Evolutionary conservation across 1,140 invertebrate genomes (phyloP).

Genomic region (Pseudomyrmex flavicornis): DNA sequence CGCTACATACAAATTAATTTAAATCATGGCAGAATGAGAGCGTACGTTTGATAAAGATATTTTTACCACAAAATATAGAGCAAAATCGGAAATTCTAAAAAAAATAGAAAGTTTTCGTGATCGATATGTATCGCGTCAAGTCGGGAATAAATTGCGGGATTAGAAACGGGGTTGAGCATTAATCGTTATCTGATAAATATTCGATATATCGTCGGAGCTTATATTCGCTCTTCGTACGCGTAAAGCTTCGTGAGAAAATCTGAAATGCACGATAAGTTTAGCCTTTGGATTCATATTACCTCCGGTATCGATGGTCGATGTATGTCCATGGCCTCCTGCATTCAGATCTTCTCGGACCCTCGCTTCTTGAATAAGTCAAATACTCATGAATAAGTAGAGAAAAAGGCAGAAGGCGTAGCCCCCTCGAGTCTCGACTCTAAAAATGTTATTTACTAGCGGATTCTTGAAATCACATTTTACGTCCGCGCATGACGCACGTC

Average conservation of each 20-base stretch:
- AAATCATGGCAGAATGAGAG: too few relatives aligned
- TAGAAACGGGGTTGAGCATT: slow-evolving; percentile 32
- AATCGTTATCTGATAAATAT: slow-evolving; percentile 52
- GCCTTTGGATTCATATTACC: slow-evolving; percentile 74
- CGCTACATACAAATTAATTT: neutral
- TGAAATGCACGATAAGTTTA: slow-evolving; percentile 67
- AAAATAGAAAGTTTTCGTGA: neutral
- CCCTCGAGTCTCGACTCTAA: slow-evolving; percentile 44
- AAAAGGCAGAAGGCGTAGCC: slow-evolving; percentile 47
- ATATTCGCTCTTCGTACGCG: slow-evolving; percentile 39
- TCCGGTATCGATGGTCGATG: slow-evolving; percentile 70
- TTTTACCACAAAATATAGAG: neutral
- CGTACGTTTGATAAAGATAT: too few relatives aligned
- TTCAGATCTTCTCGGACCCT: slow-evolving; percentile 72
- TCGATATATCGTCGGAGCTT: slow-evolving; percentile 23
- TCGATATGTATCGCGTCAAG: slow-evolving; percentile 11
- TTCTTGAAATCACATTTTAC: slow-evolving; percentile 69
- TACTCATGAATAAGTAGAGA: slow-evolving; percentile 81
- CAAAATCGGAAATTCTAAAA: too few relatives aligned
- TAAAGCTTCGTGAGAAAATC: slow-evolving; percentile 52
- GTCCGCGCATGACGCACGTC: slow-evolving; percentile 24
- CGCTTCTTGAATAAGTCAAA: slow-evolving; percentile 82
- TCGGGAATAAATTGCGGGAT: slow-evolving; percentile 38
- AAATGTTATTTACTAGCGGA: slow-evolving; percentile 70
- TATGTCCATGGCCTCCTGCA: slow-evolving; percentile 67